These are phyloP conservation scores for Manis javanica DNA, from an alignment of 2,797 vertebrate genomes.

Conservation along the genomic window DNA sequence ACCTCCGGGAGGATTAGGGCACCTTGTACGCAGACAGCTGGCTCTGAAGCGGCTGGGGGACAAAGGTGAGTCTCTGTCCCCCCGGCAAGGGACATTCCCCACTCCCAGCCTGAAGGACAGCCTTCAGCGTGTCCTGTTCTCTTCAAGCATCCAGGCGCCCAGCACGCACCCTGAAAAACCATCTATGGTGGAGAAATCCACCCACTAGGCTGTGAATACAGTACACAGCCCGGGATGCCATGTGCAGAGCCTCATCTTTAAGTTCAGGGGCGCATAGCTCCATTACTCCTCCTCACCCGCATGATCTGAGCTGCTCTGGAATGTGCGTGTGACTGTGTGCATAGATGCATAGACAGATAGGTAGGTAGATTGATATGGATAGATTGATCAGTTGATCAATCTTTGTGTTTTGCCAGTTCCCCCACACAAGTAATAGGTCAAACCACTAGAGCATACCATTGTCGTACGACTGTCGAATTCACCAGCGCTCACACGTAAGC, in stretches of 20 bases:
- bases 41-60: background rate
- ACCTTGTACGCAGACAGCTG: rapidly evolving
- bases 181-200: rapidly evolving
- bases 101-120: background rate
- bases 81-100: background rate
- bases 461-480: background rate
- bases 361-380: too few relatives aligned
- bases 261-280: background rate
- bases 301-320: background rate
- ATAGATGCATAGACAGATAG: background rate
- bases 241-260: background rate
- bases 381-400: too few relatives aligned
- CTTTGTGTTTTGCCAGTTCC: background rate
- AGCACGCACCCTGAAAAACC: background rate
- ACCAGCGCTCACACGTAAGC: rapidly evolving
- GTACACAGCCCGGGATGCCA: rapidly evolving
- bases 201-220: rapidly evolving
- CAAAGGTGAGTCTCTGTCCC: background rate
- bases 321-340: background rate
- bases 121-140: rapidly evolving
- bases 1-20: rapidly evolving
- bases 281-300: background rate
- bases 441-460: background rate
- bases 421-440: rapidly evolving
- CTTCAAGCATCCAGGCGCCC: background rate